Percentiles rank a stretch among this genome's conserved stretches.
Evolutionary conservation across 1,140 invertebrate species (phyloP).

Genomic region (Hylaeus volcanicus): DNA sequence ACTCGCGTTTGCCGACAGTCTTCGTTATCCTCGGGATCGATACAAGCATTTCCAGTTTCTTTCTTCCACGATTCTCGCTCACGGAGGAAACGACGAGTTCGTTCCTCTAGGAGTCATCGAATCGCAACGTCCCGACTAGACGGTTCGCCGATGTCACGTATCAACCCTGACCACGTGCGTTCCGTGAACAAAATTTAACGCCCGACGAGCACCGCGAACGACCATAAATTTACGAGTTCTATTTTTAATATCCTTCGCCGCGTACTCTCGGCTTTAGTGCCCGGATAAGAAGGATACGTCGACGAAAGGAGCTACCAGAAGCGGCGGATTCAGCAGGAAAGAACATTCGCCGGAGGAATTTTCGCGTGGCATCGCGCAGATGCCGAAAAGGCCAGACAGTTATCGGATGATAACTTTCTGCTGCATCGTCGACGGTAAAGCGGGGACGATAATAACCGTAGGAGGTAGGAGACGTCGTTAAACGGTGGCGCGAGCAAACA

Average conservation of each 20-base stretch:
- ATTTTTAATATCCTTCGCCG: constrained; percentile 40
- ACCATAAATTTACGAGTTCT: constrained; percentile 38
- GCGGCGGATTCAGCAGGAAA: constrained; percentile 32
- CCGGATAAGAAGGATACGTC: not conserved
- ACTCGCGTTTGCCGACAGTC: too few relatives aligned
- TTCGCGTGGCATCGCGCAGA: constrained; percentile 48
- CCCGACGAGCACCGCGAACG: not conserved
- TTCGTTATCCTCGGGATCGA: too few relatives aligned
- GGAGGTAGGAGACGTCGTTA: constrained; percentile 63
- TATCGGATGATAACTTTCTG: constrained; percentile 64
- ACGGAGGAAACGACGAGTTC: too few relatives aligned
- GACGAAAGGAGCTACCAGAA: not conserved
- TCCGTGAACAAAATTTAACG: constrained; percentile 23
- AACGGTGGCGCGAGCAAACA: constrained; percentile 57
- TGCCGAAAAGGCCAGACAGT: constrained; percentile 62
- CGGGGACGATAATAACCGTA: constrained; percentile 60
- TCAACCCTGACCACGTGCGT: too few relatives aligned
- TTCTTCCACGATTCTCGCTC: too few relatives aligned
- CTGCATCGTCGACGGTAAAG: not conserved
- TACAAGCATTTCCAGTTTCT: too few relatives aligned
- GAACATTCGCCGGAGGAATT: constrained; percentile 53
- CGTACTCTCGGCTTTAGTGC: not conserved
- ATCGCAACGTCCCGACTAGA: too few relatives aligned
- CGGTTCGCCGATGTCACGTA: too few relatives aligned
- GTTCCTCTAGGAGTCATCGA: too few relatives aligned